These are phyloP conservation scores for Cataglyphis albicans DNA, from an alignment of 2,888 invertebrate genomes.

Conservation along the genomic window DNA sequence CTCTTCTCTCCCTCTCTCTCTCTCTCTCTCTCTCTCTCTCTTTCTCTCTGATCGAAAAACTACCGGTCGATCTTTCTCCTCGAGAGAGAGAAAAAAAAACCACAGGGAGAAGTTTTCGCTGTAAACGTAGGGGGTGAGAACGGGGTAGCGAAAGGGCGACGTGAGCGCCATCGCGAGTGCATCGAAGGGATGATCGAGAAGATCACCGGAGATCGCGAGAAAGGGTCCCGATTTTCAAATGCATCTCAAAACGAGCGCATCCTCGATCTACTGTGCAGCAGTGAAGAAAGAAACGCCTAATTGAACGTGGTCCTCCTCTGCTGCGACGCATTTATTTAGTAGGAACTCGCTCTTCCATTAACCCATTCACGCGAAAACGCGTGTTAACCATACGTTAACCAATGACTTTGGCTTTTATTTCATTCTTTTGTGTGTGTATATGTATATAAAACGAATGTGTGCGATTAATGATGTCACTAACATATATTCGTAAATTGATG, in stretches of 20 bases:
- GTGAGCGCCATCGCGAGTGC: conserved; percentile 49
- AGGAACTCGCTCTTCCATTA: conserved; percentile 71
- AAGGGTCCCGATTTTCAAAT: conserved; percentile 20
- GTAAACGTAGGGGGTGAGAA: conserved; percentile 18
- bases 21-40: background rate
- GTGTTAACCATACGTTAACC: conserved; percentile 24
- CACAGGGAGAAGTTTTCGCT: conserved; percentile 15
- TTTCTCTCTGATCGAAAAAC: conserved; percentile 3
- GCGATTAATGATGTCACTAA: conserved; percentile 65
- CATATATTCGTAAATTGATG: background rate
- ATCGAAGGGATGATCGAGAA: conserved; percentile 56
- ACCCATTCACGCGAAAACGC: conserved; percentile 52
- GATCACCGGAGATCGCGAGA: conserved; percentile 15
- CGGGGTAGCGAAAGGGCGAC: conserved; percentile 20
- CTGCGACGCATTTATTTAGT: conserved; percentile 66
- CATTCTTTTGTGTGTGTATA: conserved; percentile 13
- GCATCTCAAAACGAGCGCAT: conserved; percentile 13
- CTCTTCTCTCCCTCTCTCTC: conserved; percentile 3
- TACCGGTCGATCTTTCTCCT: background rate
- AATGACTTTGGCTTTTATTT: background rate
- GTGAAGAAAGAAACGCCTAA: conserved; percentile 64
- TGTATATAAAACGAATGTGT: background rate
- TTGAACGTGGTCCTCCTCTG: conserved; percentile 57
- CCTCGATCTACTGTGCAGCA: conserved; percentile 60
- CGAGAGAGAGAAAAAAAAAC: background rate